Base-by-base conservation (phyloP, 92 coral and sea anemone genomes). In the Anthopleura xanthogrammica region DNA sequence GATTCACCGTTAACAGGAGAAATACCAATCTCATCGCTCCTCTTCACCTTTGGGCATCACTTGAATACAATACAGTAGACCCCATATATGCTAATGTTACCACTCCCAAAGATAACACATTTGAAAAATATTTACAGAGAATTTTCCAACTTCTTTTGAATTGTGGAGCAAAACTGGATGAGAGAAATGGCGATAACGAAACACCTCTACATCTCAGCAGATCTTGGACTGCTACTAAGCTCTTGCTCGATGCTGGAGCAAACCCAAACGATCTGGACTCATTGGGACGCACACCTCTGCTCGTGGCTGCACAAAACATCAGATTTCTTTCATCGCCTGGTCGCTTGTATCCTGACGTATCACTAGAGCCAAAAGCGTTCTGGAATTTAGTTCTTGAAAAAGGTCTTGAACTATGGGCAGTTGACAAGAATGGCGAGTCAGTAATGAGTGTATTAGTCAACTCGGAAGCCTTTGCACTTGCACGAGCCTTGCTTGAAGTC, bases 131-230 rank as follows among this genome's bases (percentile, higher is more conserved):
- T 54, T 11, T 54, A 43, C 20, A 10, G 16, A 52, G 41, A 36
- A 29, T 50, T 39, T 42, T 55, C 20, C 19, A 78, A 19, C 82
- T 1, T 16, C 82, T 42, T 7, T 78, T 78, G 23, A 16, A 20
- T 9, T 54, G 57, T 81, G 73, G 77, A 48, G 66, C 75, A 48
- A 60, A 56, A 66, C 78, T 70, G 16, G 79, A 85, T 62, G 41
- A 57, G 13, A 73, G 72, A 39, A 79, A 85, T 17, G 16, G 1
- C 1, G 43, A 79, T 4, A 75, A 73, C 12, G 66, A 79, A 55
- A 85, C 84, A 54, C 84, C 88, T 52, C 80, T 85, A 24, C 88
- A 85, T 79, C 58, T 41, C 10, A 79, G 88, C 85, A 85, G 62
- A 48, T 79, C 88, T 3, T 85, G 88, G 88, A 70, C 50, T 52